These are phyloP conservation scores for Drosophila monieri DNA, from an alignment of 2,888 invertebrate species.

Conservation along the genomic window DNA sequence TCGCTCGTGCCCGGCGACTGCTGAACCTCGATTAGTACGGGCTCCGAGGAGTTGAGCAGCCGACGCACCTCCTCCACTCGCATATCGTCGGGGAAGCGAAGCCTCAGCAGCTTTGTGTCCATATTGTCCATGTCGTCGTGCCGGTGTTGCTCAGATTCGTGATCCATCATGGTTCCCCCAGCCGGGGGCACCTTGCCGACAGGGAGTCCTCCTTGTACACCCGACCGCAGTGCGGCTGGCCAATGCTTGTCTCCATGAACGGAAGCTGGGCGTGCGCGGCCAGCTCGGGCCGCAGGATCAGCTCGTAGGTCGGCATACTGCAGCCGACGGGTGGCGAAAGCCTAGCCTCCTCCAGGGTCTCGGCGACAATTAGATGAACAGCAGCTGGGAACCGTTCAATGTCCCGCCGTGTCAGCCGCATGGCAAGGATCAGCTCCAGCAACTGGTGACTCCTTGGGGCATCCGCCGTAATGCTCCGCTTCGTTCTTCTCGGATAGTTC, in stretches of 20 bases:
- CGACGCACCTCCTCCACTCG: conserved; percentile 93
- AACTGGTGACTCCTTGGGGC: conserved; percentile 80
- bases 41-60: conserved; percentile 93
- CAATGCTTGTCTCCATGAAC: conserved; percentile 42
- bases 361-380: conserved; percentile 88
- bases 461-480: conserved; percentile 76
- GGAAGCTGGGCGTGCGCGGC: conserved; percentile 85
- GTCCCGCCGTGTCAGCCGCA: conserved; percentile 86
- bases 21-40: conserved; percentile 92
- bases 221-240: conserved; percentile 46
- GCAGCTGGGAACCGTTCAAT: conserved; percentile 89
- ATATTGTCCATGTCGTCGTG: conserved; percentile 87
- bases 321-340: conserved; percentile 89
- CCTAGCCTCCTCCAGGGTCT: conserved; percentile 88
- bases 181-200: conserved; percentile 80
- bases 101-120: conserved; percentile 86
- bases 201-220: conserved; percentile 83
- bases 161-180: conserved; percentile 71
- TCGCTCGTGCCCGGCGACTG: conserved; percentile 97
- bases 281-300: conserved; percentile 89
- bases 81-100: conserved; percentile 87
- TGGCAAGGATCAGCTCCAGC: conserved; percentile 81
- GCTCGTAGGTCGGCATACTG: conserved; percentile 88
- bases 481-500: conserved; percentile 68
- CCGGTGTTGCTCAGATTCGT: conserved; percentile 67